Percentiles rank a stretch among this genome's conserved stretches.
These are phyloP conservation scores for Tenualosa thibaudeaui DNA, from an alignment of 2,797 vertebrate genomes.

Conservation along the genomic window DNA sequence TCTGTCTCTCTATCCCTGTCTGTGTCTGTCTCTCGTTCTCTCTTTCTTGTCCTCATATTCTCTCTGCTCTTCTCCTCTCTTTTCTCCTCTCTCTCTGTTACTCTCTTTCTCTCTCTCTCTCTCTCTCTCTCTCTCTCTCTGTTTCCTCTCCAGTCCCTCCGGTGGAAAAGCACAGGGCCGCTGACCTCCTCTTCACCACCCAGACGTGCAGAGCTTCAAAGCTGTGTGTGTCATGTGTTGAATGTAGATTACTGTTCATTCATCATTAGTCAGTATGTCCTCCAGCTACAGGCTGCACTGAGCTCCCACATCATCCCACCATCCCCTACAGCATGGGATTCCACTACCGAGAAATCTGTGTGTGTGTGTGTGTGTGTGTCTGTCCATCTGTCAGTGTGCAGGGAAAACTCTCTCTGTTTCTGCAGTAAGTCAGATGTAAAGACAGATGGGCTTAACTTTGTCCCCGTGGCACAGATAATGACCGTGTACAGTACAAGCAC, in stretches of 20 bases:
- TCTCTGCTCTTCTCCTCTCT: background rate
- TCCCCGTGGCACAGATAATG: background rate
- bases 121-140: background rate
- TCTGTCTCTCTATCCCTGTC: constrained; percentile 16
- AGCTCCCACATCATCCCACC: background rate
- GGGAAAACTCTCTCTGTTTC: background rate
- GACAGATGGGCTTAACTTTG: background rate
- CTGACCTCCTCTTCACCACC: constrained; percentile 28
- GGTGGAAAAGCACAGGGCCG: constrained; percentile 43
- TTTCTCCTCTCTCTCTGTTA: constrained; percentile 30
- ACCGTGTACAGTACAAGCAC: background rate
- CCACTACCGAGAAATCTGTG: background rate
- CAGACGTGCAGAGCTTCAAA: constrained; percentile 36
- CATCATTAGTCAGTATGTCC: constrained; percentile 31
- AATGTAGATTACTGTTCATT: constrained; percentile 42
- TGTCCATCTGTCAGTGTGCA: background rate
- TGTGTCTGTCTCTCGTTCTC: constrained; percentile 36
- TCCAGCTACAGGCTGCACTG: background rate
- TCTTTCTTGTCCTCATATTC: background rate
- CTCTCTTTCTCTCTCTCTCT: constrained; percentile 13
- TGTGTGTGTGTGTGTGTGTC: background rate
- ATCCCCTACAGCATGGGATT: background rate
- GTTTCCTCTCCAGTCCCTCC: background rate
- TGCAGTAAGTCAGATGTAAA: background rate
- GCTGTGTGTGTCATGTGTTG: constrained; percentile 35